Evolutionary conservation across 2,888 invertebrate species (phyloP).

Genomic region (Xestia sexstrigata): DNA sequence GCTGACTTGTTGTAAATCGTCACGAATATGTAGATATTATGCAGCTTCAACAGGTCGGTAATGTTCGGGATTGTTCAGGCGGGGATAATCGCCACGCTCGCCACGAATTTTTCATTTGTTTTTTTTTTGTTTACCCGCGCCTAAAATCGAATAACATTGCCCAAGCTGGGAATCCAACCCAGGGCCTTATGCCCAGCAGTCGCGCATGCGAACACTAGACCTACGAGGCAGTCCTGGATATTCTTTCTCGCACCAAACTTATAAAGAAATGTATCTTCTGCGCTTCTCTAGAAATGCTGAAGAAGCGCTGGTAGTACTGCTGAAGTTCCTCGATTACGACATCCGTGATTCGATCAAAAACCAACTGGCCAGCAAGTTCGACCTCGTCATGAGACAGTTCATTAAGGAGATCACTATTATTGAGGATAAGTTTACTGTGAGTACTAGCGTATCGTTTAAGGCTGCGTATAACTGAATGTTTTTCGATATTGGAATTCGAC

Average conservation of each 20-base stretch:
- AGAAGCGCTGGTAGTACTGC: conserved; percentile 94
- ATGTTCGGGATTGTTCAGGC: no score
- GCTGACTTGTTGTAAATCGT: no score
- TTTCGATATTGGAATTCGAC: no score
- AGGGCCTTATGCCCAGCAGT: background rate
- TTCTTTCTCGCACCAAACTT: background rate
- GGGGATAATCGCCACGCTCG: no score
- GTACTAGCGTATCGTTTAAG: conserved; percentile 49
- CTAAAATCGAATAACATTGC: background rate
- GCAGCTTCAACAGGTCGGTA: no score
- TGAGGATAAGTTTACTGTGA: conserved; percentile 93
- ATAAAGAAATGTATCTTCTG: background rate
- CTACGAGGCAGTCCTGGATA: background rate
- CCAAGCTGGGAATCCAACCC: background rate
- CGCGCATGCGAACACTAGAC: background rate
- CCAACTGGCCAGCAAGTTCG: conserved; percentile 95
- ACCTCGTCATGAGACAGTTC: conserved; percentile 96
- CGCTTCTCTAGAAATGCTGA: conserved; percentile 92
- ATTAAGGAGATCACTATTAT: conserved; percentile 94
- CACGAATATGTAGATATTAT: no score
- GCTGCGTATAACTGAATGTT: background rate
- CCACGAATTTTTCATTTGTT: no score
- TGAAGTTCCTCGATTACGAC: conserved; percentile 95
- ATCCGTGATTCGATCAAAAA: conserved; percentile 94
- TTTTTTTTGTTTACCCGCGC: no score